Base-by-base conservation (phyloP, 2,797 vertebrate genomes). In the Xenentodon cancila region DNA sequence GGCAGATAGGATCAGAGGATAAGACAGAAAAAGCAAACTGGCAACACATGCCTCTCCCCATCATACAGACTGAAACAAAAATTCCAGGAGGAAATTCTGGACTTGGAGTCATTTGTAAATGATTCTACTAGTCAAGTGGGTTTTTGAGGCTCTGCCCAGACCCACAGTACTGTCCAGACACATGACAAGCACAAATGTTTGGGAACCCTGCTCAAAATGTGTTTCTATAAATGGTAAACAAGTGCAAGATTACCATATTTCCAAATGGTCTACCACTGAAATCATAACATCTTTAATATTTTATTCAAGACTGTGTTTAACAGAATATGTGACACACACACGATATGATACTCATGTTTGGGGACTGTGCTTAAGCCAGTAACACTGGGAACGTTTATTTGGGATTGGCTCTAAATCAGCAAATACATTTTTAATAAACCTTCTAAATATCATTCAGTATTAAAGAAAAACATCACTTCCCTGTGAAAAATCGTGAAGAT, bases 31-130 rank as follows among this genome's bases (percentile, higher is more conserved):
- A 17, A 37, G 44, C 27, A 15, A 19, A 57, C 7, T 12, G n/a
- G 25, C 22, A 37, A 44, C 59, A 25, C 42, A n/a, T 11, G n/a
- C 49, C 5, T 20, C 18, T 34, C 13, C 27, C 18, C 30, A 34
- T 46, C 37, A 34, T 18, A 19, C 15, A 32, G 7, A 9, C 16
- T 44, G 1, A 49, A 59, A 60, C 21, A 52, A 17, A 25, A 30
- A 15, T 46, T 54, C 46, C 1, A 17, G 17, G 18, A 46, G 17
- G 21, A 68, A 53, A 77, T 11, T 20, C 17, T 52, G 16, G 9
- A 7, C 40, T 52, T 56, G 42, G 3, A 68, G n/a, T 46, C 2
- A 27, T 30, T 53, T 53, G 57, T 32, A 9, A 73, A 59, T 52
- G 0, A 44, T 59, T 68, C 30, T 17, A 52, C 30, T 32, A 32